A percentile compares a stretch with the other conserved stretches of the same genome.
Evolutionary conservation across 1,140 invertebrate species (phyloP).

Genomic region (Armadillidium nasatum): DNA sequence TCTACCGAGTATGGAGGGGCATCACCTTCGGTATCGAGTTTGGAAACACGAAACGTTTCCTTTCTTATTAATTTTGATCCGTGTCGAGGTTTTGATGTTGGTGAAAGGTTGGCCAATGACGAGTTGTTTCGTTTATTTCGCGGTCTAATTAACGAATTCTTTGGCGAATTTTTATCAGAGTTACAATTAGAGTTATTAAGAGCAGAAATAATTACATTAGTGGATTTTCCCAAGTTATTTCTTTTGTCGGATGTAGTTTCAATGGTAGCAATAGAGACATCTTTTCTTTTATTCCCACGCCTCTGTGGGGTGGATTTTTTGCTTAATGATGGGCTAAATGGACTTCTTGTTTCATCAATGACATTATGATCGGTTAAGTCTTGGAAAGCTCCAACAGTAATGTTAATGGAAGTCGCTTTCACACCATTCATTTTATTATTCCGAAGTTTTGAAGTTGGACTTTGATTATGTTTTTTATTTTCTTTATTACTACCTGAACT

Average conservation of each 20-base stretch:
- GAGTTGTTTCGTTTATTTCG: neutral
- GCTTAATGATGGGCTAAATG: no score
- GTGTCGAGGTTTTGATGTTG: neutral
- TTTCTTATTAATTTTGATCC: neutral
- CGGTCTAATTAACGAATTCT: neutral
- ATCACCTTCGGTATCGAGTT: neutral
- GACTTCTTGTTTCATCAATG: no score
- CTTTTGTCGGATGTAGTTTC: neutral
- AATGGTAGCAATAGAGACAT: no score
- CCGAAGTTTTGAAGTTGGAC: neutral
- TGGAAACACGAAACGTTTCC: conserved; percentile 4
- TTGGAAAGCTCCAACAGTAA: conserved; percentile 21
- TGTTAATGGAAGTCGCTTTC: conserved; percentile 25
- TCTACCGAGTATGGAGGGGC: neutral
- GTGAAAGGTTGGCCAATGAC: neutral
- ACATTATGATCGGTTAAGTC: neutral
- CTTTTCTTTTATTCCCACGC: neutral
- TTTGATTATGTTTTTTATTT: conserved; percentile 22
- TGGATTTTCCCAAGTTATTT: neutral
- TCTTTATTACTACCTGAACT: conserved; percentile 28
- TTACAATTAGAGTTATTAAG: neutral
- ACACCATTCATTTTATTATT: neutral
- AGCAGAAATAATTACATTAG: neutral
- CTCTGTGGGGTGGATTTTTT: neutral
- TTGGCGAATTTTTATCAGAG: neutral